phyloP scores from a whole-genome alignment of 2,888 invertebrate species.

The Tipula lateralis region DNA sequence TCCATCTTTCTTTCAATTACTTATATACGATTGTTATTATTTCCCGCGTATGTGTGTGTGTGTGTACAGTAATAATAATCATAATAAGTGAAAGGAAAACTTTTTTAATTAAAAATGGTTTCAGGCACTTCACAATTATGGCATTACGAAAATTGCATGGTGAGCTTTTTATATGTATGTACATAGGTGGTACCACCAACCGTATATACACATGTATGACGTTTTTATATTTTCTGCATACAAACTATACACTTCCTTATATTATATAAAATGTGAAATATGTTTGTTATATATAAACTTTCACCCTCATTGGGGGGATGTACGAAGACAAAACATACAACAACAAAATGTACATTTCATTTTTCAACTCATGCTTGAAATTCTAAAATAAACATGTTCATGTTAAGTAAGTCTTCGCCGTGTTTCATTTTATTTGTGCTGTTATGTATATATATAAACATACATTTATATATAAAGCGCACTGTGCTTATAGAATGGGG shows the following conservation, averaged over 20 bases:
- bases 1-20: background rate
- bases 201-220: background rate
- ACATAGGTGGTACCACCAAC: background rate
- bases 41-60: too few relatives aligned
- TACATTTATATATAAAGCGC: too few relatives aligned
- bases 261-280: background rate
- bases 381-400: background rate
- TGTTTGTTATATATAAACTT: background rate
- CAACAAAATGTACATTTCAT: background rate
- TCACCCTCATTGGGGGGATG: background rate
- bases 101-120: slow-evolving; percentile 15
- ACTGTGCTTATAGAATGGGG: background rate
- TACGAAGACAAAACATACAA: background rate
- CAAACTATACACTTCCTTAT: background rate
- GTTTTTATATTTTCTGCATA: background rate
- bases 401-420: background rate
- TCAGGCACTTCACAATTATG: background rate
- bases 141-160: background rate
- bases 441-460: too few relatives aligned
- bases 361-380: background rate
- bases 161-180: background rate
- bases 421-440: background rate
- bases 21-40: background rate
- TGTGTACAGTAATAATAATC: background rate
- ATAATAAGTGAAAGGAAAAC: background rate